A percentile compares a stretch with the other conserved stretches of the same genome.
phyloP scores from a whole-genome alignment of 2,888 invertebrate genomes.

The Petrophora chlorosata region DNA sequence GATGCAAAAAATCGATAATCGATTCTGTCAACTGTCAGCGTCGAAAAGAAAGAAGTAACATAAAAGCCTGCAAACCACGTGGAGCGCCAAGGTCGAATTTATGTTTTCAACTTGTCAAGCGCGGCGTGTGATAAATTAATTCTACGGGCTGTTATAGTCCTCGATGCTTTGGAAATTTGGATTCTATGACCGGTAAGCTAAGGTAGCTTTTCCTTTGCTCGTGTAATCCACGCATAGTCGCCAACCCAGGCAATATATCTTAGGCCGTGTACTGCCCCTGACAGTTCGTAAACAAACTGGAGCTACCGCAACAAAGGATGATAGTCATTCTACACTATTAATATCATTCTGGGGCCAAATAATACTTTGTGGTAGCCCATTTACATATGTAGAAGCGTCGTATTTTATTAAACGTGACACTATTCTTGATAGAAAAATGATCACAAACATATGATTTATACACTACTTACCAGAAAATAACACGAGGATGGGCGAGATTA shows the following conservation, averaged over 20 bases:
- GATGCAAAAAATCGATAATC: conserved; percentile 25
- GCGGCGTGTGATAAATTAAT: conserved; percentile 84
- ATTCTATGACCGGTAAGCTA: conserved; percentile 40
- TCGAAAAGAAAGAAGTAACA: conserved; percentile 51
- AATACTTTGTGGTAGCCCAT: conserved; percentile 29
- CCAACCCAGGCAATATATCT: conserved; percentile 84
- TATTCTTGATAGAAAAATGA: conserved; percentile 36
- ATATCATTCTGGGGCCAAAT: conserved; percentile 39
- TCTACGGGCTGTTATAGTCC: conserved; percentile 80
- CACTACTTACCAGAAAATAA: conserved; percentile 72
- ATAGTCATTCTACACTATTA: conserved; percentile 51
- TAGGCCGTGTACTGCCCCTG: conserved; percentile 84
- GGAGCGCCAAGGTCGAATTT: conserved; percentile 84
- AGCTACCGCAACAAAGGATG: conserved; percentile 80
- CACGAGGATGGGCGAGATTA: conserved; percentile 55
- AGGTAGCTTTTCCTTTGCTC: conserved; percentile 52
- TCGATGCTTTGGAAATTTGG: conserved; percentile 34
- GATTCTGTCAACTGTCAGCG: conserved; percentile 24
- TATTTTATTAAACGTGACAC: conserved; percentile 39
- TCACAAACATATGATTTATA: conserved; percentile 25
- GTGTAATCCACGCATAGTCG: conserved; percentile 78
- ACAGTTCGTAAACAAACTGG: conserved; percentile 85
- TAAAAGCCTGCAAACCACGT: conserved; percentile 77
- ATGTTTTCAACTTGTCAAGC: conserved; percentile 85
- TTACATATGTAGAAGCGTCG: conserved; percentile 37